phyloP scores from a whole-genome alignment of 2,797 vertebrate genomes.

The Neoniphon sammara region DNA sequence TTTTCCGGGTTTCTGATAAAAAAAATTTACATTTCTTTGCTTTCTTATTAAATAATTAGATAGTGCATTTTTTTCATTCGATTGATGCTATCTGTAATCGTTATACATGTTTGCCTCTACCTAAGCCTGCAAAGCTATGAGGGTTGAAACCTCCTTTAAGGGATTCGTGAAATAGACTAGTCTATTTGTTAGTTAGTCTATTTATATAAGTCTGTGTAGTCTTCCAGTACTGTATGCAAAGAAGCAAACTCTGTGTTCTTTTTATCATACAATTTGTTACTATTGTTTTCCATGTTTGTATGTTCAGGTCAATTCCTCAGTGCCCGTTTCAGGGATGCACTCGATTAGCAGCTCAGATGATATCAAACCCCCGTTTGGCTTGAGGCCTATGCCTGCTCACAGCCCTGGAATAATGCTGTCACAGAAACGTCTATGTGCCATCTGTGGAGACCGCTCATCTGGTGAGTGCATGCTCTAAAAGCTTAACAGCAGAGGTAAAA shows the following conservation, averaged over 20 bases:
- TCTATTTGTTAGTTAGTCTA: too few species aligned
- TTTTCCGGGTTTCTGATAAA: too few species aligned
- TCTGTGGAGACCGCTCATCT: conserved; percentile 98
- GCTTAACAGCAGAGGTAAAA: conserved; percentile 30
- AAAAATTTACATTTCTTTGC: too few species aligned
- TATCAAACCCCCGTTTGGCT: conserved; percentile 94
- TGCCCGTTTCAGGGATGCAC: conserved; percentile 87
- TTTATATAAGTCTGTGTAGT: neutral
- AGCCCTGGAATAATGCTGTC: conserved; percentile 85
- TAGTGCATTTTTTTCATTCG: too few species aligned
- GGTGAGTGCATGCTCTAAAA: conserved; percentile 80
- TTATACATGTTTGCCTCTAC: too few species aligned
- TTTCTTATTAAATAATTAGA: too few species aligned
- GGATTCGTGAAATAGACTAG: too few species aligned
- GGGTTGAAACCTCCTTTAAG: too few species aligned
- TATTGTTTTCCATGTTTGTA: neutral
- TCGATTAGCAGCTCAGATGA: conserved; percentile 97
- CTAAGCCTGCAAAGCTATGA: too few species aligned
- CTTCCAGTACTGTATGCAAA: neutral
- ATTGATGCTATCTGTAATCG: too few species aligned
- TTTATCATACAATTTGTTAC: neutral
- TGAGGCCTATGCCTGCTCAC: conserved; percentile 86
- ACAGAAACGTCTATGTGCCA: conserved; percentile 97
- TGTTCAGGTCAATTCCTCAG: conserved; percentile 91
- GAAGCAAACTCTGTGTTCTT: neutral